A percentile compares a stretch with the other conserved stretches of the same genome.
Evolutionary conservation across 1,140 invertebrate genomes (phyloP).

Genomic region (Apis florea): DNA sequence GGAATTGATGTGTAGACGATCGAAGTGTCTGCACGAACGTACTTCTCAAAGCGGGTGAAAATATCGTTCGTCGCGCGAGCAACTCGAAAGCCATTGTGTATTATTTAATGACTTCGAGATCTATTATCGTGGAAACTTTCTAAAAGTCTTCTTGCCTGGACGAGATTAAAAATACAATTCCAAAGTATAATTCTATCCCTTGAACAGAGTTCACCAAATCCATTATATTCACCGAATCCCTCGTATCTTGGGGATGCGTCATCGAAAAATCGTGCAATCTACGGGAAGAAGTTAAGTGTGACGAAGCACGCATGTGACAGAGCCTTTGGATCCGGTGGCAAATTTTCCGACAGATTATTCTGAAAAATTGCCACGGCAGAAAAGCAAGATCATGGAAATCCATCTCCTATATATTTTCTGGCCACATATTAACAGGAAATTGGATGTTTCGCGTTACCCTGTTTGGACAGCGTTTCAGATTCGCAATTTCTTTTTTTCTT

Average conservation of each 20-base stretch:
- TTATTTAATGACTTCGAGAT: conserved; percentile 37
- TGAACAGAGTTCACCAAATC: no score
- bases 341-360: conserved; percentile 34
- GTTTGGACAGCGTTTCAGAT: not conserved
- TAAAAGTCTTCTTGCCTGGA: not conserved
- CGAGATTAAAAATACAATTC: not conserved
- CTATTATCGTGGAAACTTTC: not conserved
- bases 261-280: conserved; percentile 35
- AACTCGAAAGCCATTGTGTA: conserved; percentile 30
- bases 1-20: not conserved
- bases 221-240: conserved; percentile 23
- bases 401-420: conserved; percentile 23
- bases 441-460: conserved; percentile 7
- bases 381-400: conserved; percentile 25
- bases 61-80: conserved; percentile 19
- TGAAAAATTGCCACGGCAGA: conserved; percentile 19
- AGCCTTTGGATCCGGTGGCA: not conserved
- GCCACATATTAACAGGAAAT: conserved; percentile 31
- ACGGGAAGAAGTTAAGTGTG: conserved; percentile 10
- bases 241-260: conserved; percentile 4
- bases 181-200: not conserved
- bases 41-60: not conserved
- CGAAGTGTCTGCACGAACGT: conserved; percentile 3
- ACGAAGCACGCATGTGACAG: conserved; percentile 20
- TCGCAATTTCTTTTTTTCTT: not conserved